Evolutionary conservation across 2,113 vertebrate species (phyloP), one percentile per base, ranked within the genome.

Genomic region (Romanogobio albipinnatus): DNA sequence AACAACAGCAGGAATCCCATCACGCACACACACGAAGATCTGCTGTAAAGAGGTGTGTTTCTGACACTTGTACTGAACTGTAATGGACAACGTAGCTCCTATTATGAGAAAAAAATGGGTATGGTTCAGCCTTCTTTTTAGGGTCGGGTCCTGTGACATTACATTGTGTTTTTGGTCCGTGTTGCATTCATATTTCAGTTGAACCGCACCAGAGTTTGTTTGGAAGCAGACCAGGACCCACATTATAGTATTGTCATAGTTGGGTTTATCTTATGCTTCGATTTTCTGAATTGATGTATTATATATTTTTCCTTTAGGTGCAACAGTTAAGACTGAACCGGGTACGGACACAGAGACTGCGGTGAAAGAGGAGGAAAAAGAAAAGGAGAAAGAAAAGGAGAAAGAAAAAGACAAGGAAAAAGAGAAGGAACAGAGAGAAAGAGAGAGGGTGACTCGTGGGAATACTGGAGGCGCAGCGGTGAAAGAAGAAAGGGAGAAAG

Each of bases 301-400:
- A 36, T 71, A 22, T 80, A 19, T 43, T 47, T 56, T 62, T 4
- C 26, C 62, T 81, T 2, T 58, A 93, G 94, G 90, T 6, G 81
- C 86, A 8, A 87, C 91, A 0, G 88, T 95, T 29, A 95, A 95
- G 91, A 91, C 87, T 82, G 92, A 95, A 93, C 83, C 96, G 86
- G 92, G 94, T 90, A 39, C 92, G 74, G 89, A 96, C 78, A 47
- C 91, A 56, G 91, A 94, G 85, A 83, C 93, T 84, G 71, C 58
- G 22, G 92, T 96, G 19, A 95, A 96, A 47, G 96, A 96, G 84
- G 96, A 96, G 83, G 97, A 98, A 70, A 92, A 96, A 84, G 96
- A 97, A 61, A 92, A 94, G 87, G 90, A 97, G 47, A 92, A 94
- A 87, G 90, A 96, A 93, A 88, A 88, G 80, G 96, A 97, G 58